Evolutionary conservation across 2,113 vertebrate genomes (phyloP).

Genomic region (Mastomys natalensis): DNA sequence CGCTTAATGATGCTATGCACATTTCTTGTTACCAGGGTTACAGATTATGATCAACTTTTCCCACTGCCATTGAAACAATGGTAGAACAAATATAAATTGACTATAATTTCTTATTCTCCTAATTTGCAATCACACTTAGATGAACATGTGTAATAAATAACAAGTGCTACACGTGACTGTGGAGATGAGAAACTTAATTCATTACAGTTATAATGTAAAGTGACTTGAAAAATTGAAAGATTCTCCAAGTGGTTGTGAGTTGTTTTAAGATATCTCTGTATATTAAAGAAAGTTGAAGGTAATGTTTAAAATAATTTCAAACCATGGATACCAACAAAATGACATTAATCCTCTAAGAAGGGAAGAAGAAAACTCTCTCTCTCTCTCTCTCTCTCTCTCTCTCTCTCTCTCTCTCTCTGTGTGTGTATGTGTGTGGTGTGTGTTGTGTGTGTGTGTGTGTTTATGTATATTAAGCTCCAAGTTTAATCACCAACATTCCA

Average conservation of each 20-base stretch:
- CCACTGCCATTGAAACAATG: conserved; percentile 80
- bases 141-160: conserved; percentile 75
- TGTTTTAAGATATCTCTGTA: conserved; percentile 59
- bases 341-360: not conserved
- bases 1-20: conserved; percentile 65
- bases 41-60: conserved; percentile 81
- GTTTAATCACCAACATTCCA: not conserved
- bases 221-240: conserved; percentile 70
- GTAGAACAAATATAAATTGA: conserved; percentile 82
- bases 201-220: conserved; percentile 77
- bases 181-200: conserved; percentile 69
- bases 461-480: not conserved
- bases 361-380: not conserved
- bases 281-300: not conserved
- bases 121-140: conserved; percentile 81
- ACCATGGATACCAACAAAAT: not conserved
- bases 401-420: too few relatives aligned
- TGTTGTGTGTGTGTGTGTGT: too few relatives aligned
- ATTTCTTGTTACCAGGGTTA: conserved; percentile 79
- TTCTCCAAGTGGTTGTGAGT: conserved; percentile 24
- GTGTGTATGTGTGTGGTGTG: not conserved
- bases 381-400: too few relatives aligned
- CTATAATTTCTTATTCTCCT: conserved; percentile 84
- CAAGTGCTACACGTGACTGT: conserved; percentile 70
- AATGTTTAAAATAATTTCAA: not conserved